Evolutionary conservation across 2,797 vertebrate genomes (phyloP), one percentile per base, ranked within the genome.

Genomic region (Myoxocephalus aenaeus): DNA sequence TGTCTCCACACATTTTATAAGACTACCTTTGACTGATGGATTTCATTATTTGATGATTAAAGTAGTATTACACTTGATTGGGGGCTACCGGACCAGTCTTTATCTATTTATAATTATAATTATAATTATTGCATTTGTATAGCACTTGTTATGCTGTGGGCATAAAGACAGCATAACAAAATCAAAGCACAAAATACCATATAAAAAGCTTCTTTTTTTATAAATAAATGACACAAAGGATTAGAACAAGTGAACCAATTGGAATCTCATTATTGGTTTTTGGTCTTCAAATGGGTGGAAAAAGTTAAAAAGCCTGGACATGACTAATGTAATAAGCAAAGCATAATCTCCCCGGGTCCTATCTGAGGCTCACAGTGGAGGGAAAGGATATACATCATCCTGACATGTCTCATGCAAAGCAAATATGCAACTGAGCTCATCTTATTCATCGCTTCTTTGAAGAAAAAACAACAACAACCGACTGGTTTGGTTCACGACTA

Each of bases 371-470:
- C 59, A 58, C 65, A 75, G 76, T 10, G 1, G 32, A 53, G 38
- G 17, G 18, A 53, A 46, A 81, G 66, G 82, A 87, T 54, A 87
- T 54, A 71, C 66, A 78, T 89, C 89, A 88, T 56, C 57, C 17
- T 68, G 73, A 83, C 67, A 66, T 69, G 71, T 72, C 80, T 62
- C 25, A 73, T 58, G 54, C 22, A 2, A 38, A 38, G 69, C 76
- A 80, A 14, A 69, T 50, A 54, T 53, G 18, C 3, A 5, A 9
- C 46, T 63, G 48, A 73, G 58, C 70, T 84, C 83, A 74, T 88
- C 77, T 62, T 75, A 70, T 62, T 77, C 63, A 76, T 59, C n/a
- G 2, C 29, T 44, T 54, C 44, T 74, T 58, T 15, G 14, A 57
- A 77, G 58, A 78, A 17, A 5, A 42, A n/a, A 17, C 0, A 14